Evolutionary conservation across 1,140 invertebrate genomes (phyloP), one percentile per base, ranked within the genome.

Genomic region (Sitobion miscanthi): DNA sequence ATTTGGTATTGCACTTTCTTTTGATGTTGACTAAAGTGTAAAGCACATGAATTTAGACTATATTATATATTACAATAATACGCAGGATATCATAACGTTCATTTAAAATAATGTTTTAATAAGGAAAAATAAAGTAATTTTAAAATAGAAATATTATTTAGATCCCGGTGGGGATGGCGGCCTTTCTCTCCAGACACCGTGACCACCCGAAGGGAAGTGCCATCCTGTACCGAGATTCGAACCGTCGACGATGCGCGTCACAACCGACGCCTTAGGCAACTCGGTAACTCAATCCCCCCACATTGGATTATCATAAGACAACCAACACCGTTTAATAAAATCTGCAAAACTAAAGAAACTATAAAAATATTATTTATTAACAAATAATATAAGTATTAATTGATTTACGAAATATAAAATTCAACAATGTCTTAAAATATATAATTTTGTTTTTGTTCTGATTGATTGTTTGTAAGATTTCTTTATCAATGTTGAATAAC

Each of bases 1-100:
- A 77, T 77, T 30, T 77, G 62, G 62, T 77, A 77, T 77, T 77
- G 62, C 30, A 77, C 62, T 77, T 77, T n/a, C 62, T 77, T n/a
- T 17, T n/a, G n/a, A 30, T 77, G 30, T 35, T n/a, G n/a, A 77
- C 30, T 77, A n/a, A 69, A 77, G n/a, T 77, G 14, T n/a, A n/a
- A 17, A 77, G 17, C 62, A 77, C 30, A 77, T 77, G n/a, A 2
- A 77, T n/a, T 17, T 77, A 77, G 17, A n/a, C 3, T 77, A 6
- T n/a, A 77, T 4, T 17, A n/a, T n/a, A 6, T 77, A 77, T 77
- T 77, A 77, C 62, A 77, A 77, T 77, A 77, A n/a, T n/a, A 77
- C 11, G 30, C 5, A 77, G n/a, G 38, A 38, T 38, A 1, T 38
- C 38, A 38, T 38, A 38, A 38, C 38, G 38, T 38, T 38, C 1